phyloP scores from a whole-genome alignment of 2,113 vertebrate genomes.

The Acrocephalus kingi region DNA sequence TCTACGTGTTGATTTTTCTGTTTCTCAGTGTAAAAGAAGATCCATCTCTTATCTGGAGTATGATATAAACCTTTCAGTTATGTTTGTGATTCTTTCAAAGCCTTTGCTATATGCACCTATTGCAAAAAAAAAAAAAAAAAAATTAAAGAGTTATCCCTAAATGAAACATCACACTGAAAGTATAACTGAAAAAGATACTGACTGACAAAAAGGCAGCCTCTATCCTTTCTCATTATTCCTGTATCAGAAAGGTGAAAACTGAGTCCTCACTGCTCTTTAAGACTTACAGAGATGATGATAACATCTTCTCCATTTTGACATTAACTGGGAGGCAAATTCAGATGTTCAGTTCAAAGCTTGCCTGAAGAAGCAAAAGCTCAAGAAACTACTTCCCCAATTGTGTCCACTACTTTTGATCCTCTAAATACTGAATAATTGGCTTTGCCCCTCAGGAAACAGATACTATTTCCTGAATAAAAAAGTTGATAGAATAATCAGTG shows the following conservation, averaged over 20 bases:
- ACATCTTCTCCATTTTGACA: neutral
- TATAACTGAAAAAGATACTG: neutral
- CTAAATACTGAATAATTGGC: neutral
- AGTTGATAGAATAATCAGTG: neutral
- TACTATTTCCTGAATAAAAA: neutral
- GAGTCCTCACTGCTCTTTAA: neutral
- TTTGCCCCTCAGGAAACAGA: neutral
- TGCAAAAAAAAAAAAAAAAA: neutral
- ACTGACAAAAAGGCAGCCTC: neutral
- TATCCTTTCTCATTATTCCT: neutral
- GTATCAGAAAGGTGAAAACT: neutral
- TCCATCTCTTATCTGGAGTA: neutral
- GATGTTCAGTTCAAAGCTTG: neutral
- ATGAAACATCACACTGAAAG: neutral
- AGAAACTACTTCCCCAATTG: neutral
- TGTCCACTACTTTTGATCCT: neutral
- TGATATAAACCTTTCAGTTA: neutral
- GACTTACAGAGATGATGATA: neutral
- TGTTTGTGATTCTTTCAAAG: neutral
- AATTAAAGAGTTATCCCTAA: neutral
- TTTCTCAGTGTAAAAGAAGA: neutral
- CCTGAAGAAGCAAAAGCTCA: neutral
- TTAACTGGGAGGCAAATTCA: neutral
- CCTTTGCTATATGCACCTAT: neutral
- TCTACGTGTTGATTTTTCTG: neutral